These are phyloP conservation scores for Myrmecophaga tridactyla DNA, from an alignment of 2,113 vertebrate species.

Conservation along the genomic window DNA sequence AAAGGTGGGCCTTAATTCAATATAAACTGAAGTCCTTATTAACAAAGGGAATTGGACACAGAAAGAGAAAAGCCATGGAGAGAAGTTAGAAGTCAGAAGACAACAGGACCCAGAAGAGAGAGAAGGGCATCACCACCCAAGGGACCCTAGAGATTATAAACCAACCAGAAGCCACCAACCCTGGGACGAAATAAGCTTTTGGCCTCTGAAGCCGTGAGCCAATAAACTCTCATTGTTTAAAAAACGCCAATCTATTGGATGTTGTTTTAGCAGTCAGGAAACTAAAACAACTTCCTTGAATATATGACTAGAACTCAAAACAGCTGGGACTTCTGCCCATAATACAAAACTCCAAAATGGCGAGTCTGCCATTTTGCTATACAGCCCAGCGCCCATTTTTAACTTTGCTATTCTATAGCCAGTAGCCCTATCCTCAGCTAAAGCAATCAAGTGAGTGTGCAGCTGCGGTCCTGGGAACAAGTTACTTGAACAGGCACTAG, in stretches of 20 bases:
- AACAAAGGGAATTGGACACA: too few relatives aligned
- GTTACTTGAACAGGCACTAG: not conserved
- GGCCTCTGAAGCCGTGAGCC: too few relatives aligned
- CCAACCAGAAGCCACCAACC: not conserved
- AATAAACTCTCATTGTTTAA: too few relatives aligned
- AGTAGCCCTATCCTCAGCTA: not conserved
- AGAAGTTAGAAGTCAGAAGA: too few relatives aligned
- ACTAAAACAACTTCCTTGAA: not conserved
- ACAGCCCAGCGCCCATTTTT: not conserved
- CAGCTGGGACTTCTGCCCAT: not conserved
- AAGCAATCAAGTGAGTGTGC: not conserved
- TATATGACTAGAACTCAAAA: not conserved
- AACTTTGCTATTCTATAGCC: not conserved
- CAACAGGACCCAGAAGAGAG: too few relatives aligned
- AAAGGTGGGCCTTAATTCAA: too few relatives aligned
- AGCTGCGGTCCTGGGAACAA: not conserved
- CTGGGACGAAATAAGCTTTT: too few relatives aligned
- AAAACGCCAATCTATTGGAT: too few relatives aligned
- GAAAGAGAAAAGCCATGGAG: too few relatives aligned
- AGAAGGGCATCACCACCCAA: too few relatives aligned
- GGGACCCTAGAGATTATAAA: rapidly evolving
- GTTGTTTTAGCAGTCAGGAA: too few relatives aligned
- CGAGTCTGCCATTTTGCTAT: not conserved
- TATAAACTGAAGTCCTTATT: too few relatives aligned
- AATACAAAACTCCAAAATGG: not conserved